Percentiles rank a stretch among this genome's conserved stretches.
These are phyloP conservation scores for Drosophila barbarae DNA, from an alignment of 2,888 invertebrate genomes.

Conservation along the genomic window DNA sequence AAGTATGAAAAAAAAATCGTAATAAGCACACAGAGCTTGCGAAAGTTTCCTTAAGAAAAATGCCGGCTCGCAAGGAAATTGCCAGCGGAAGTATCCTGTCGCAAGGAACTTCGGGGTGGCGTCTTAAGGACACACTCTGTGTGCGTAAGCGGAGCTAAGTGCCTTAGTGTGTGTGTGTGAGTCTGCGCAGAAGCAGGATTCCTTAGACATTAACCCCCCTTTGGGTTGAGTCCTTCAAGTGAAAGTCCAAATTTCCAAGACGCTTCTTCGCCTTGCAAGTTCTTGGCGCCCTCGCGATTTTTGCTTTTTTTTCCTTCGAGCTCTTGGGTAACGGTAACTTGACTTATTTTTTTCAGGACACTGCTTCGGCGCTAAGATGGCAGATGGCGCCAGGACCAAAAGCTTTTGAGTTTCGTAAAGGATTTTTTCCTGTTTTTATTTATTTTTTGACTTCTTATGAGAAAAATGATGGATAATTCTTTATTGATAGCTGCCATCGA, in stretches of 20 bases:
- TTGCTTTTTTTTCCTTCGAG: slow-evolving; percentile 11
- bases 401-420: slow-evolving; percentile 39
- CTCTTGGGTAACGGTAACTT: slow-evolving; percentile 12
- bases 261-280: slow-evolving; percentile 48
- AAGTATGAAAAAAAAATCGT: slow-evolving; percentile 31
- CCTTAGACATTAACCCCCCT: slow-evolving; percentile 60
- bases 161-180: slow-evolving; percentile 30
- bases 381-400: slow-evolving; percentile 65
- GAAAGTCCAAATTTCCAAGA: slow-evolving; percentile 50
- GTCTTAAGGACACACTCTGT: slow-evolving; percentile 9
- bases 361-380: slow-evolving; percentile 31
- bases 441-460: neutral
- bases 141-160: neutral
- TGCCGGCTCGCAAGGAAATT: slow-evolving; percentile 30
- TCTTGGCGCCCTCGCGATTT: slow-evolving; percentile 43
- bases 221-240: slow-evolving; percentile 39
- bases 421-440: slow-evolving; percentile 10
- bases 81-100: slow-evolving; percentile 10
- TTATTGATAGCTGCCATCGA: slow-evolving; percentile 38
- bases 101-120: slow-evolving; percentile 49
- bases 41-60: slow-evolving; percentile 68
- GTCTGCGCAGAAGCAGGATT: slow-evolving; percentile 57
- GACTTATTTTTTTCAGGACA: slow-evolving; percentile 15
- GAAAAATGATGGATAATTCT: slow-evolving; percentile 16
- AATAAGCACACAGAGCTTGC: slow-evolving; percentile 66